These are phyloP conservation scores for Hyposmocoma kahamanoa DNA, from an alignment of 1,140 invertebrate genomes.

Conservation along the genomic window DNA sequence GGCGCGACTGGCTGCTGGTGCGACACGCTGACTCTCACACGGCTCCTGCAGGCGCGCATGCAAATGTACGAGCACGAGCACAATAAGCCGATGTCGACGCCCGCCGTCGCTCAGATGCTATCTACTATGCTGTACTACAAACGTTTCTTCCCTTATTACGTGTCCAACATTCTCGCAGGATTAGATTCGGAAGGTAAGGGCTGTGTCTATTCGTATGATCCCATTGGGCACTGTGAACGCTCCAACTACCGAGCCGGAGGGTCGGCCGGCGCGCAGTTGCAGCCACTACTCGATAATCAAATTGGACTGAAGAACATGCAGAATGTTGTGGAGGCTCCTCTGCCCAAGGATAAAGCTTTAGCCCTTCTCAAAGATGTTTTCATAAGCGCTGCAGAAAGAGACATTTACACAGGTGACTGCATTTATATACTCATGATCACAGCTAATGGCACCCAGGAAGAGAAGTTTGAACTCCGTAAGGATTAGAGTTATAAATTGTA, in stretches of 20 bases:
- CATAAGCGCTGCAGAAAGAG: conserved; percentile 96
- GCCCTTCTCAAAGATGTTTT: conserved; percentile 95
- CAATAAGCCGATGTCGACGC: conserved; percentile 93
- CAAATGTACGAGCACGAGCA: conserved; percentile 98
- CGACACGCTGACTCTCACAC: conserved; percentile 94
- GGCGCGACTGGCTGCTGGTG: conserved; percentile 97
- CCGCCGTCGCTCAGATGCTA: conserved; percentile 95
- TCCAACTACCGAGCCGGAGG: conserved; percentile 88
- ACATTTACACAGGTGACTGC: conserved; percentile 97
- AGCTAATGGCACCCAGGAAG: conserved; percentile 86
- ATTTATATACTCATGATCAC: conserved; percentile 93
- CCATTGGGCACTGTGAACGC: conserved; percentile 94
- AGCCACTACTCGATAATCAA: conserved; percentile 92
- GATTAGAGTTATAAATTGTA: conserved; percentile 79
- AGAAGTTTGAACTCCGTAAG: conserved; percentile 82
- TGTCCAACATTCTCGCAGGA: conserved; percentile 95
- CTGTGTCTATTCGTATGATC: conserved; percentile 96
- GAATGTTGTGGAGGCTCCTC: conserved; percentile 73
- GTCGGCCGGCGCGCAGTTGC: conserved; percentile 85
- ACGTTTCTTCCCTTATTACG: conserved; percentile 99
- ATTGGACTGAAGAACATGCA: conserved; percentile 92
- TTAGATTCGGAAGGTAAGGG: conserved; percentile 92
- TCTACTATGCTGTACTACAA: conserved; percentile 97
- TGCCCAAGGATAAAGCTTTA: conserved; percentile 88
- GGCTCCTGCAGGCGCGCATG: conserved; percentile 89